phyloP scores from a whole-genome alignment of 2,888 invertebrate genomes.

The Bellardia pandia region DNA sequence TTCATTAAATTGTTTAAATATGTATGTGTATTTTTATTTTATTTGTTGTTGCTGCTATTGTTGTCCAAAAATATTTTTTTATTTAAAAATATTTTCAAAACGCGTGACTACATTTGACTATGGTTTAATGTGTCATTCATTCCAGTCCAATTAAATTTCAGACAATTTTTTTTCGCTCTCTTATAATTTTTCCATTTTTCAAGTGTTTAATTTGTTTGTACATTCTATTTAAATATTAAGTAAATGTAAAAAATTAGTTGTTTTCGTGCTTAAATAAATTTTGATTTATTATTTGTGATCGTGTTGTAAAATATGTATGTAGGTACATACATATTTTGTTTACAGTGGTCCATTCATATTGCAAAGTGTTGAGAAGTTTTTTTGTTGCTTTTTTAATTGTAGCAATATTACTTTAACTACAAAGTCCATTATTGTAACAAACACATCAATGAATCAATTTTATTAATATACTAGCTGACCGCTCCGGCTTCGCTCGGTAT shows the following conservation, averaged over 20 bases:
- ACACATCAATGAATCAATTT: slow-evolving; percentile 9
- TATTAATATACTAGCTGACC: too few relatives aligned
- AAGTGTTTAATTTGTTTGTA: slow-evolving; percentile 69
- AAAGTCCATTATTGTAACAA: slow-evolving; percentile 11
- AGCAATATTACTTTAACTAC: slow-evolving; percentile 11
- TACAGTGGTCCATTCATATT: not conserved
- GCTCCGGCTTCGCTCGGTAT: too few relatives aligned
- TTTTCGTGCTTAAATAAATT: slow-evolving; percentile 39
- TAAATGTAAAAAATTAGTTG: slow-evolving; percentile 27
- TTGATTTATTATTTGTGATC: slow-evolving; percentile 51
- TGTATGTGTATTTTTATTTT: not conserved
- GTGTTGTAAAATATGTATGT: slow-evolving; percentile 3
- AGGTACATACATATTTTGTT: not conserved
- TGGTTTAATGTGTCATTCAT: slow-evolving; percentile 43
- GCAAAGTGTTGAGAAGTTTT: not conserved
- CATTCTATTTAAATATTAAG: slow-evolving; percentile 46
- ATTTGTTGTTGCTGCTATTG: not conserved
- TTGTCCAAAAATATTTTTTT: slow-evolving; percentile 18
- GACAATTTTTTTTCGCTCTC: slow-evolving; percentile 7
- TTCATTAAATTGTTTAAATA: slow-evolving; percentile 15
- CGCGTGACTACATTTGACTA: slow-evolving; percentile 35
- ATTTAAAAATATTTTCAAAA: not conserved
- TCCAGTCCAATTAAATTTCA: slow-evolving; percentile 33
- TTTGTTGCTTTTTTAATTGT: slow-evolving; percentile 10
- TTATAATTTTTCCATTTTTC: slow-evolving; percentile 55